phyloP scores from a whole-genome alignment of 2,113 vertebrate genomes.

The Channa maculata region DNA sequence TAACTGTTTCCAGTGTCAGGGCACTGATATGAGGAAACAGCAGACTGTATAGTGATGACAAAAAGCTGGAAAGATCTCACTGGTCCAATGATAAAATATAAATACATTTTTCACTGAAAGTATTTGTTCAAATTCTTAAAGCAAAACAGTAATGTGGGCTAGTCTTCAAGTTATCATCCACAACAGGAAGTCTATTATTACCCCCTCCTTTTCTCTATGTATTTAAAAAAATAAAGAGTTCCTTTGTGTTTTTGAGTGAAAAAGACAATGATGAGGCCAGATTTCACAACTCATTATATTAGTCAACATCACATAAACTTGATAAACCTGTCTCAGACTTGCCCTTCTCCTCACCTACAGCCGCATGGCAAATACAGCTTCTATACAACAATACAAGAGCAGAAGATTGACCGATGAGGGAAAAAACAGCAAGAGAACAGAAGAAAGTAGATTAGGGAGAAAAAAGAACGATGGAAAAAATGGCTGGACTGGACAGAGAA shows the following conservation, averaged over 20 bases:
- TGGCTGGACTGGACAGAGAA: background rate
- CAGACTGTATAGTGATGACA: too few relatives aligned
- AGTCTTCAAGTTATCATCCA: slow-evolving; percentile 24
- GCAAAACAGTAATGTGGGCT: background rate
- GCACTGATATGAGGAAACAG: background rate
- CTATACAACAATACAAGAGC: background rate
- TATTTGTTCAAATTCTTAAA: slow-evolving; percentile 41
- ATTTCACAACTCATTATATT: slow-evolving; percentile 14
- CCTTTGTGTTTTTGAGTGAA: background rate
- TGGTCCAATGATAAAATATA: background rate
- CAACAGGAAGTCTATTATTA: background rate
- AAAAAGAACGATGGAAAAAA: background rate
- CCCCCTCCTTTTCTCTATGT: slow-evolving; percentile 41
- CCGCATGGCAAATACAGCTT: slow-evolving; percentile 9
- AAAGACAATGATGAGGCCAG: background rate
- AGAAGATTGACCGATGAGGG: slow-evolving; percentile 49
- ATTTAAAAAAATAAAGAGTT: slow-evolving; percentile 19
- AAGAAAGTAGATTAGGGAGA: background rate
- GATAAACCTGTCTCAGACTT: too few relatives aligned
- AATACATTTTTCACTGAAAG: background rate
- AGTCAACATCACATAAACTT: background rate
- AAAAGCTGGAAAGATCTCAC: too few relatives aligned
- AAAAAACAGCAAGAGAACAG: background rate
- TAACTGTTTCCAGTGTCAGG: too few relatives aligned
- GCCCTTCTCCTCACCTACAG: too few relatives aligned